phyloP scores from a whole-genome alignment of 2,888 invertebrate species.

The Diloba caeruleocephala region DNA sequence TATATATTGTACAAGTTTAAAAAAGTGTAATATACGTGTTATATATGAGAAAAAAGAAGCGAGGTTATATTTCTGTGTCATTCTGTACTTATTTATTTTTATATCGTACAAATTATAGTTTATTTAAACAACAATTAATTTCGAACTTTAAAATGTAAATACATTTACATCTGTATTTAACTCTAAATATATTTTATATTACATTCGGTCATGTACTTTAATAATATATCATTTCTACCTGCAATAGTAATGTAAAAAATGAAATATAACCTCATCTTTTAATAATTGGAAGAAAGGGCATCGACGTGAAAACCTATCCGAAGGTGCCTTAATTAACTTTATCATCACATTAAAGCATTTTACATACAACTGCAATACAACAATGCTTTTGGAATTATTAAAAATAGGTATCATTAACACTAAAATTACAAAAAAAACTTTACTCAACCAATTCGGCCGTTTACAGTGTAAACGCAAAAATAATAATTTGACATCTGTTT shows the following conservation, averaged over 20 bases:
- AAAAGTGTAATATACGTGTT: constrained; percentile 45
- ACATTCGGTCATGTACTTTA: constrained; percentile 22
- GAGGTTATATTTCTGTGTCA: constrained; percentile 48
- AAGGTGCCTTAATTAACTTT: constrained; percentile 51
- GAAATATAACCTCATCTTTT: constrained; percentile 53
- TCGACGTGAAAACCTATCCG: constrained; percentile 43
- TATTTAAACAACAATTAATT: neutral
- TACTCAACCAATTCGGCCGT: constrained; percentile 74
- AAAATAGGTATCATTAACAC: constrained; percentile 51
- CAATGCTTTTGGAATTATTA: constrained; percentile 54
- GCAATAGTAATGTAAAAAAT: constrained; percentile 2
- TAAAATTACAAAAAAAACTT: constrained; percentile 55
- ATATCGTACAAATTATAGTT: neutral
- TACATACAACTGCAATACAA: constrained; percentile 56
- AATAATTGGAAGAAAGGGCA: constrained; percentile 42
- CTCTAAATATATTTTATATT: constrained; percentile 1
- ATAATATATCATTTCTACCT: neutral
- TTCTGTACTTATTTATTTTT: constrained; percentile 7
- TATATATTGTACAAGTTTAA: constrained; percentile 34
- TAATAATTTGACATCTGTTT: constrained; percentile 81
- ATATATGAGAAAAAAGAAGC: constrained; percentile 36
- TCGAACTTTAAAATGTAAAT: neutral
- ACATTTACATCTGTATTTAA: constrained; percentile 1
- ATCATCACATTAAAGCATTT: constrained; percentile 65
- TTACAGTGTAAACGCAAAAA: constrained; percentile 51